Evolutionary conservation across 2,113 vertebrate genomes (phyloP).

Genomic region (Rhagologus leucostigma): DNA sequence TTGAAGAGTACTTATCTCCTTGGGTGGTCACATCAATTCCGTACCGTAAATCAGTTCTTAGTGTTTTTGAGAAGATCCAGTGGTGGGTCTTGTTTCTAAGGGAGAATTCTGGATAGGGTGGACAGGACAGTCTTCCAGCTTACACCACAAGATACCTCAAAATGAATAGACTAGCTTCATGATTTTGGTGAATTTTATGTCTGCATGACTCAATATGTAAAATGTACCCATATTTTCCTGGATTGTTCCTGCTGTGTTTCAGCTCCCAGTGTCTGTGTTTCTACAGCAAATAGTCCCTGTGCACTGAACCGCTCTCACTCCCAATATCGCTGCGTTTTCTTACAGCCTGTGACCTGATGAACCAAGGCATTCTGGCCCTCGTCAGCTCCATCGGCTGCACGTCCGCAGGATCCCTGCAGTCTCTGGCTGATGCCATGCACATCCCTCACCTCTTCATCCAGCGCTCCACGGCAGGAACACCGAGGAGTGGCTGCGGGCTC

Average conservation of each 20-base stretch:
- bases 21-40: not conserved
- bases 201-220: not conserved
- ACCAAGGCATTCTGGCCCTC: slow-evolving; percentile 94
- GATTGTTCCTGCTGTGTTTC: not conserved
- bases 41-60: not conserved
- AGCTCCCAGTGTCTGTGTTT: not conserved
- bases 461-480: slow-evolving; percentile 84
- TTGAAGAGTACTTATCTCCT: not conserved
- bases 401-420: slow-evolving; percentile 91
- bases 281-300: not conserved
- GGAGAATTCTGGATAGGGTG: not conserved
- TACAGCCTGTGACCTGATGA: slow-evolving; percentile 98
- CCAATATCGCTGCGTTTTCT: not conserved
- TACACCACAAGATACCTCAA: not conserved
- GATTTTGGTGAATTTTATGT: not conserved
- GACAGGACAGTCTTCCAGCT: not conserved
- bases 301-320: not conserved
- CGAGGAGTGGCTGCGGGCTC: slow-evolving; percentile 86
- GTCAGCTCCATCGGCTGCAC: slow-evolving; percentile 98
- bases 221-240: not conserved
- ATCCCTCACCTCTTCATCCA: slow-evolving; percentile 98
- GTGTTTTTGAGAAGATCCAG: not conserved
- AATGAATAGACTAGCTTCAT: not conserved
- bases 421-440: slow-evolving; percentile 95
- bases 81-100: not conserved